phyloP scores from a whole-genome alignment of 2,888 invertebrate genomes.

The Dicyrtoma fusca region DNA sequence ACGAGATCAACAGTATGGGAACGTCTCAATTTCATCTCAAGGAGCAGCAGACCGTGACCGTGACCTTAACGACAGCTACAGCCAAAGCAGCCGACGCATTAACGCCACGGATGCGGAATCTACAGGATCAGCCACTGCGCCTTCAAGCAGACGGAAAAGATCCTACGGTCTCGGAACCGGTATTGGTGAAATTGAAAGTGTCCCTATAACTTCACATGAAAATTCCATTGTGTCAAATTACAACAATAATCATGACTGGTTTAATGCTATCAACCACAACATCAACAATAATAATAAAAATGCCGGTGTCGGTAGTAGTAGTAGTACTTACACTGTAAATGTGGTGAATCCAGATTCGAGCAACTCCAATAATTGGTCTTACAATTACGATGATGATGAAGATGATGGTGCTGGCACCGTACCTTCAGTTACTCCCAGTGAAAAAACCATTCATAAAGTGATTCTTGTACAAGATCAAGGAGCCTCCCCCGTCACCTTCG shows the following conservation, averaged over 20 bases:
- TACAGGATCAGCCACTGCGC: not conserved
- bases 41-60: too few relatives aligned
- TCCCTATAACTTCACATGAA: conserved; percentile 23
- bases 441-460: conserved; percentile 28
- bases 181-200: conserved; percentile 16
- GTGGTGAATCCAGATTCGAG: too few relatives aligned
- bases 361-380: not conserved
- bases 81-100: too few relatives aligned
- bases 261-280: not conserved
- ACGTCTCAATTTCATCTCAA: too few relatives aligned
- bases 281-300: not conserved
- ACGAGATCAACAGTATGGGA: too few relatives aligned
- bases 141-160: not conserved
- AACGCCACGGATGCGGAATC: too few relatives aligned
- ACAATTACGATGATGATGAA: not conserved
- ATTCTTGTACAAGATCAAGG: conserved; percentile 20
- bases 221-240: conserved; percentile 16
- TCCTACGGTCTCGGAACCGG: conserved; percentile 5
- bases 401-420: not conserved
- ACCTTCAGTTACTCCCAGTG: conserved; percentile 19
- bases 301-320: not conserved
- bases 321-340: not conserved
- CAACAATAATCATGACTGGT: not conserved
- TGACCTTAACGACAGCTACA: too few relatives aligned
- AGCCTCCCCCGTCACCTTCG: not conserved